Percentiles rank a stretch among this genome's conserved stretches.
phyloP scores from a whole-genome alignment of 1,140 invertebrate genomes.

The Galleria mellonella region DNA sequence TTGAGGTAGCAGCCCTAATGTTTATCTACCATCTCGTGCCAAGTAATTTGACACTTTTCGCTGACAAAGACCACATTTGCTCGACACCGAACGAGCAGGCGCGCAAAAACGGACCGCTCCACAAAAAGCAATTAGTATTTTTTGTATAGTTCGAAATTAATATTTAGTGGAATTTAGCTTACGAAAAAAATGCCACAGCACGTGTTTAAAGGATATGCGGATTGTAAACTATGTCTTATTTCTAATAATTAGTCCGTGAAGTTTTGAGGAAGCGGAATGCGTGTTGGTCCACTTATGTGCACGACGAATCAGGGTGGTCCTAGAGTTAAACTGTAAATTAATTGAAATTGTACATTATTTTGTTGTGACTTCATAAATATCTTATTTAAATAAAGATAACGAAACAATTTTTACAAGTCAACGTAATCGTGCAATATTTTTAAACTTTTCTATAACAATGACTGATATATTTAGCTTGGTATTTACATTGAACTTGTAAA shows the following conservation, averaged over 20 bases:
- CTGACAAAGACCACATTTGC: conserved; percentile 70
- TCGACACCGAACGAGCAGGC: conserved; percentile 35
- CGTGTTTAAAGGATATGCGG: conserved; percentile 59
- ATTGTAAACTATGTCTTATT: conserved; percentile 66
- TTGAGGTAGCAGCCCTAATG: conserved; percentile 36
- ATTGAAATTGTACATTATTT: no score
- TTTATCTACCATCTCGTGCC: conserved; percentile 64
- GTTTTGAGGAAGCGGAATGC: conserved; percentile 26
- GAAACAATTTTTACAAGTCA: no score
- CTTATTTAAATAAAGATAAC: no score
- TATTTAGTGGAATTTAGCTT: conserved; percentile 58
- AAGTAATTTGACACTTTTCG: conserved; percentile 72
- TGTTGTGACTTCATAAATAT: no score
- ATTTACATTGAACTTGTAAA: no score
- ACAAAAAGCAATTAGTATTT: conserved; percentile 73
- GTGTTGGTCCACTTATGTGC: conserved; percentile 6
- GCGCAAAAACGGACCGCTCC: conserved; percentile 48
- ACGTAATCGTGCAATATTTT: no score
- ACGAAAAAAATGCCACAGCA: conserved; percentile 45
- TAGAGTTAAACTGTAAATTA: background rate
- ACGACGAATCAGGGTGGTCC: conserved; percentile 25
- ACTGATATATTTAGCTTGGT: no score
- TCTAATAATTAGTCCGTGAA: conserved; percentile 66
- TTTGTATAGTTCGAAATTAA: conserved; percentile 61
- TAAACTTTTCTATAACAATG: no score